phyloP scores from a whole-genome alignment of 2,113 vertebrate genomes.

The Coptodon bakossiorum region DNA sequence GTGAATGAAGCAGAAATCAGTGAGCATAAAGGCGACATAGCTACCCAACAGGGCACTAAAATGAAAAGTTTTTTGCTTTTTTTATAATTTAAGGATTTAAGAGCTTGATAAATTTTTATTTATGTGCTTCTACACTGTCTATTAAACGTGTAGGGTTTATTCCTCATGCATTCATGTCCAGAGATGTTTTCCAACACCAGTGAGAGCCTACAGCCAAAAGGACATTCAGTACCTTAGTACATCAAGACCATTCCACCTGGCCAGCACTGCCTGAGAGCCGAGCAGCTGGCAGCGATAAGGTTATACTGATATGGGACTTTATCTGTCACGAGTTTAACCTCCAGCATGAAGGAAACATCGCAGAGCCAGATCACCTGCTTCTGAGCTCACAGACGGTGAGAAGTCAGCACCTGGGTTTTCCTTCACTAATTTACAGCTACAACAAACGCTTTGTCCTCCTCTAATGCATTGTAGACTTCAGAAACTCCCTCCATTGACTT shows the following conservation, averaged over 20 bases:
- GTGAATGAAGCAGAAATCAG: neutral
- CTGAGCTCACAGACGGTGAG: conserved; percentile 6
- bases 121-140: fast-evolving
- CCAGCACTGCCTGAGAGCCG: conserved; percentile 23
- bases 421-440: neutral
- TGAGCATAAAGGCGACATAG: neutral
- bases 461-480: neutral
- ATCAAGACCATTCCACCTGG: neutral
- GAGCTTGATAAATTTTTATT: fast-evolving
- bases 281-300: conserved; percentile 53
- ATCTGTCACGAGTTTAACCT: conserved; percentile 10
- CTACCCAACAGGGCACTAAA: fast-evolving
- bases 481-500: neutral
- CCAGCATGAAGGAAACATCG: neutral
- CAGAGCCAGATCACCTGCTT: neutral
- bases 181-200: neutral
- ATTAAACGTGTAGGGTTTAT: fast-evolving
- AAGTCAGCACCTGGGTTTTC: conserved; percentile 12
- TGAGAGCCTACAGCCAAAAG: neutral
- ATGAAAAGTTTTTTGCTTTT: neutral
- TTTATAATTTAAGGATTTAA: neutral
- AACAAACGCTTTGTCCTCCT: neutral
- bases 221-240: neutral
- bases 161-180: neutral
- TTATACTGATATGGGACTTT: conserved; percentile 11